Conservation (phyloP, 2,113 vertebrate species). For the Epinephelus fuscoguttatus region DNA sequence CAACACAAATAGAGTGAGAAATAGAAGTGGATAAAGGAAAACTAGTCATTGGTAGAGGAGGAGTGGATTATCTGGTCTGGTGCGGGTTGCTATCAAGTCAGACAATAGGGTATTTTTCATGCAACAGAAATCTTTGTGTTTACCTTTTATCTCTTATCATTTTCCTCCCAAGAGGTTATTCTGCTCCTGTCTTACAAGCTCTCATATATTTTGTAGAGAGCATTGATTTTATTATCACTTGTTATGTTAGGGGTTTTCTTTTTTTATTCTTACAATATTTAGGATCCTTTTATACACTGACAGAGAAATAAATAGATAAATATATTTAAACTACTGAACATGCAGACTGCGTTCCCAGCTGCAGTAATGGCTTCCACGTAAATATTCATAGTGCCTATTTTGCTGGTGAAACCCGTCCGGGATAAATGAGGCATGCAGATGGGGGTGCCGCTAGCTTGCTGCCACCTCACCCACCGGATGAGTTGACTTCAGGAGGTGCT, state of each 20-base stretch:
- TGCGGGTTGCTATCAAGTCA: background rate
- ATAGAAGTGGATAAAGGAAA: slow-evolving; percentile 26
- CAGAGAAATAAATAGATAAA: background rate
- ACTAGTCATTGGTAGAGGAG: background rate
- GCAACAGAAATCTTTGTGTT: slow-evolving; percentile 10
- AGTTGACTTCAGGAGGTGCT: slow-evolving; percentile 42
- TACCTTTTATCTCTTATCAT: background rate
- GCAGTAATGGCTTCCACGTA: slow-evolving; percentile 21
- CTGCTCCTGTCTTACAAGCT: background rate
- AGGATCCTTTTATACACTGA: background rate
- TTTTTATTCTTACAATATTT: background rate
- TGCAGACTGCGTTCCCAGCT: slow-evolving; percentile 9
- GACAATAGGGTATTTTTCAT: slow-evolving; percentile 15
- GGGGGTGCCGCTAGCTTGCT: slow-evolving; percentile 34
- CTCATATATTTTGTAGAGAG: background rate
- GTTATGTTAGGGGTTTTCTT: background rate
- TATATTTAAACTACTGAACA: slow-evolving; percentile 11
- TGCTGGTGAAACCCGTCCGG: slow-evolving; percentile 34
- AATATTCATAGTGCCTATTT: slow-evolving; percentile 55
- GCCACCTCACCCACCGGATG: slow-evolving; percentile 30
- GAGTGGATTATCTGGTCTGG: slow-evolving; percentile 22
- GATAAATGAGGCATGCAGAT: slow-evolving; percentile 61
- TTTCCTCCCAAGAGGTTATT: background rate
- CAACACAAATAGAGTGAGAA: slow-evolving; percentile 52
- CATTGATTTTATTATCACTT: background rate